Base-by-base conservation (phyloP, 2,888 invertebrate genomes). In the Hanleya hanleyi region DNA sequence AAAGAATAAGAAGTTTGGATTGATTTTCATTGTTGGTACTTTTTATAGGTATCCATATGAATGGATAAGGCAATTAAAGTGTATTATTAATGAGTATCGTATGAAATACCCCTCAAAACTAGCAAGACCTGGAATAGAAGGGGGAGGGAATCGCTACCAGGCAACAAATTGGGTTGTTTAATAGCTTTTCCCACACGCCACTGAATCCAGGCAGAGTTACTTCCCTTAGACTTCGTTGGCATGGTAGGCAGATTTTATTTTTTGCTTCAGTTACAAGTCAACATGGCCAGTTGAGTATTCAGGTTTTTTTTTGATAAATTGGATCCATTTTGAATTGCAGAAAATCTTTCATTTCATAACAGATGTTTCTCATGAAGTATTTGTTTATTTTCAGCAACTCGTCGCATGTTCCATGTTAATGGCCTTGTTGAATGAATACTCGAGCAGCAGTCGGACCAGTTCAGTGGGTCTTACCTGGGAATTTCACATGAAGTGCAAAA, bases 391-490 rank as follows among this genome's bases (percentile, higher is more conserved):
- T 18, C 89, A 95, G 94, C 95, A 96, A 93, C 92, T 95, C 80
- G 92, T 97, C 62, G 96, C 96, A 3, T 96, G 96, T 86, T 94
- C 95, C 73, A 93, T 97, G 68, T 94, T 97, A 84, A 92, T 94
- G 71, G 94, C 96, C 12, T 92, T 97, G 64, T 94, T 97, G 92
- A 95, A 96, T 92, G 97, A 97, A 90, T 97, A 96, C 91, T 95
- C 96, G 9, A 95, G 94, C 37, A 95, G 96, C 4, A 94, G 95
- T 0, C 94, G 96, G 86, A 95, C 96, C 1, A 94, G 96, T 38
- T 96, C 96, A 91, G 94, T 96, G 15, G 96, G 96, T 6, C 92
- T 97, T 66, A 94, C 96, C 57, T 97, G 96, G 95, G 96, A 96
- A 90, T 93, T 94, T 41, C 97, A 97, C 91, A 94, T 95, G 84